Percentiles rank a stretch among this genome's conserved stretches.
phyloP scores from a whole-genome alignment of 2,888 invertebrate genomes.

The Fissipunctia ypsillon region DNA sequence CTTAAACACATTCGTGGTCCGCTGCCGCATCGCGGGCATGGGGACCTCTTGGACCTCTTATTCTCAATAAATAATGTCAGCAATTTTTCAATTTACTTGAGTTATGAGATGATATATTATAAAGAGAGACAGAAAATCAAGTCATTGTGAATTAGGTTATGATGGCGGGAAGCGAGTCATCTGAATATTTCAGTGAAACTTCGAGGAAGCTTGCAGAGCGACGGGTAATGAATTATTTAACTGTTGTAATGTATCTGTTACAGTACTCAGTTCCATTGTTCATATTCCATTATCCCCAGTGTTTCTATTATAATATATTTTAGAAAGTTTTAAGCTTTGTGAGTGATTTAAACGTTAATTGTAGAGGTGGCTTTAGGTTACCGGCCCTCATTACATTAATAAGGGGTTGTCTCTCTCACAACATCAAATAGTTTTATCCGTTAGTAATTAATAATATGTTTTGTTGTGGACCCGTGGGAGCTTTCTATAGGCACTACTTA shows the following conservation, averaged over 20 bases:
- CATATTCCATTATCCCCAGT: background rate
- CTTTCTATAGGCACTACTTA: background rate
- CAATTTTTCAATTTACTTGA: constrained; percentile 4
- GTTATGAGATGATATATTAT: background rate
- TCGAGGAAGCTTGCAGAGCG: constrained; percentile 15
- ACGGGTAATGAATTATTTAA: constrained; percentile 34
- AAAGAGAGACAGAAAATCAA: background rate
- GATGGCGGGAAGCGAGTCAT: constrained; percentile 15
- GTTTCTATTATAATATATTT: background rate
- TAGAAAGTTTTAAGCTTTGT: background rate
- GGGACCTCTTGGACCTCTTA: background rate
- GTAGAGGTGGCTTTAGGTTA: background rate
- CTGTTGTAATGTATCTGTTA: constrained; percentile 25
- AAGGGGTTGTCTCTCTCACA: background rate
- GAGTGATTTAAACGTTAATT: background rate
- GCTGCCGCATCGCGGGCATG: background rate
- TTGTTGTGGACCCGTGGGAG: too few species aligned
- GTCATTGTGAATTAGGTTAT: constrained; percentile 21
- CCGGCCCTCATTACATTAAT: background rate
- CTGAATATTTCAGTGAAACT: constrained; percentile 53
- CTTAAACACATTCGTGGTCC: too few species aligned
- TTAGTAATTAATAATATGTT: background rate
- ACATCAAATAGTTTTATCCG: background rate
- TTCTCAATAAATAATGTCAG: background rate
- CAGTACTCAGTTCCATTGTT: background rate